Evolutionary conservation across 2,888 invertebrate genomes (phyloP).

Genomic region (Disparrhopalites patrizii): DNA sequence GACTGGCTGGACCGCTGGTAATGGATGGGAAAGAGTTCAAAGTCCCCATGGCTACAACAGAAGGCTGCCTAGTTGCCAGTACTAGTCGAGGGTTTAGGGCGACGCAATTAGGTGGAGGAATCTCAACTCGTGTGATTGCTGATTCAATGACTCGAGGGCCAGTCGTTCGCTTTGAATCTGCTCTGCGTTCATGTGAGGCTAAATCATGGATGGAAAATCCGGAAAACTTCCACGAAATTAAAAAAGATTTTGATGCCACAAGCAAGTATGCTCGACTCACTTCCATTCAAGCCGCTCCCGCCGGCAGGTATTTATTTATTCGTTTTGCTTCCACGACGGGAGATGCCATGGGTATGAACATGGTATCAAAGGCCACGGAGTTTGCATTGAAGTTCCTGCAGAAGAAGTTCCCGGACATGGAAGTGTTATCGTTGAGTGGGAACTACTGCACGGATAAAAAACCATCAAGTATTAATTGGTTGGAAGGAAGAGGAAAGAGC

Average conservation of each 20-base stretch:
- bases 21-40: slow-evolving; percentile 74
- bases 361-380: slow-evolving; percentile 70
- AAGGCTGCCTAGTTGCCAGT: slow-evolving; percentile 95
- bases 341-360: slow-evolving; percentile 97
- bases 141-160: slow-evolving; percentile 98
- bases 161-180: slow-evolving; percentile 79
- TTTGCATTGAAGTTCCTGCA: slow-evolving; percentile 73
- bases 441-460: slow-evolving; percentile 99
- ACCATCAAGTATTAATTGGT: slow-evolving; percentile 95
- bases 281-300: slow-evolving; percentile 74
- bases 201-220: slow-evolving; percentile 70
- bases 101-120: slow-evolving; percentile 67
- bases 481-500: slow-evolving; percentile 87
- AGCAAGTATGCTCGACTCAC: slow-evolving; percentile 84
- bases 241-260: slow-evolving; percentile 83
- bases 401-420: slow-evolving; percentile 77
- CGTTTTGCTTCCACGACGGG: slow-evolving; percentile 93
- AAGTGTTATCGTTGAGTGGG: slow-evolving; percentile 89
- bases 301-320: slow-evolving; percentile 81
- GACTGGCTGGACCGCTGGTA: slow-evolving; percentile 87
- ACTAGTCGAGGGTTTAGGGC: slow-evolving; percentile 96
- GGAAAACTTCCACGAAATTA: slow-evolving; percentile 73
- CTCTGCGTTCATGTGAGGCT: slow-evolving; percentile 63
- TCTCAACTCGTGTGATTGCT: slow-evolving; percentile 65
- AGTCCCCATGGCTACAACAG: slow-evolving; percentile 98